Conservation (phyloP, 2,113 vertebrate genomes). For the Tonatia bakeri region DNA sequence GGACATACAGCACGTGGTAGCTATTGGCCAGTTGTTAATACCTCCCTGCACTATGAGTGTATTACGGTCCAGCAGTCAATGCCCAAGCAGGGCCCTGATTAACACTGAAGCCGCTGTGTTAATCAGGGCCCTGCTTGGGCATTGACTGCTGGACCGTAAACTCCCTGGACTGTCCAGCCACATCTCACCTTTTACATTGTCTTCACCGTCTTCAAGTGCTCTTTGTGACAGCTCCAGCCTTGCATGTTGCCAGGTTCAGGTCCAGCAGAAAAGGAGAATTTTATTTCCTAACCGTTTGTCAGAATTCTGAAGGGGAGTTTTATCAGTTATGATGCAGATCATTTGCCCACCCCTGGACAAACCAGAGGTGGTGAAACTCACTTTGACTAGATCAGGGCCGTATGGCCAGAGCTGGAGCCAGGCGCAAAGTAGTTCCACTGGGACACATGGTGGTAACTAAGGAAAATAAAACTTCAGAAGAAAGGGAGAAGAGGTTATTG, state of each 20-base stretch:
- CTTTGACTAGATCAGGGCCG: not conserved
- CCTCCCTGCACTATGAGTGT: too few relatives aligned
- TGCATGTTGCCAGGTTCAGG: not conserved
- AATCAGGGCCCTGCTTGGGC: not conserved
- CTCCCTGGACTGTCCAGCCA: not conserved
- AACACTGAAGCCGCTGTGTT: not conserved
- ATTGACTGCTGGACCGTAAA: not conserved
- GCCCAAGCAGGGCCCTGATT: too few relatives aligned
- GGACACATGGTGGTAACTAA: not conserved
- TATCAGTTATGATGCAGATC: not conserved
- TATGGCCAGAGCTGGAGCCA: not conserved
- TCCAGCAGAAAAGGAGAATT: not conserved
- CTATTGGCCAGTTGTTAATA: not conserved
- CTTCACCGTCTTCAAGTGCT: not conserved
- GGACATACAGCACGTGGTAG: not conserved
- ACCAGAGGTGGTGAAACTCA: not conserved
- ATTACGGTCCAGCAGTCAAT: too few relatives aligned
- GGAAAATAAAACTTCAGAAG: not conserved
- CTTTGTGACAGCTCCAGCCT: not conserved
- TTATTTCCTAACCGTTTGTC: not conserved
- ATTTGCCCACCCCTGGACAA: not conserved
- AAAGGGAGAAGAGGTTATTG: not conserved
- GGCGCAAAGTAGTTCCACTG: not conserved
- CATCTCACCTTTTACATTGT: not conserved
- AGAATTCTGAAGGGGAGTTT: conserved; percentile 2